Conservation (phyloP, 2,888 invertebrate genomes). For the Nomada lathburiana region DNA sequence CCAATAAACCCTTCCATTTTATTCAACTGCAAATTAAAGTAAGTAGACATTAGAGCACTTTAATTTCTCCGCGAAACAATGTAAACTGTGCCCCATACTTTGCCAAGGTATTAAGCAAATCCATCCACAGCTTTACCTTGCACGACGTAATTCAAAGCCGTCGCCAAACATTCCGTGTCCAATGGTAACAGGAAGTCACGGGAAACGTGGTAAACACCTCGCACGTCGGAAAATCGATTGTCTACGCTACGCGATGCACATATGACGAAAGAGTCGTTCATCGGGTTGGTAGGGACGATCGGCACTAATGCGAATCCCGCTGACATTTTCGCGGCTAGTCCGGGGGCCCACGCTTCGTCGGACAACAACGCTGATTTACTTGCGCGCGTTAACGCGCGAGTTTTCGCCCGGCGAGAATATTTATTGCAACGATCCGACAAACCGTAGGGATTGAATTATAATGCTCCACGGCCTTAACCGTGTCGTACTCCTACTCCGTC, state of each 20-base stretch:
- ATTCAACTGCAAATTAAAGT: no score
- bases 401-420: conserved; percentile 70
- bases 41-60: no score
- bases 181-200: neutral
- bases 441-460: conserved; percentile 68
- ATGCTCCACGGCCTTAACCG: conserved; percentile 49
- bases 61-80: no score
- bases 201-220: neutral
- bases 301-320: conserved; percentile 19
- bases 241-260: conserved; percentile 10
- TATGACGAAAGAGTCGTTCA: conserved; percentile 40
- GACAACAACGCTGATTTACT: conserved; percentile 71
- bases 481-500: conserved; percentile 6
- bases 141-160: neutral
- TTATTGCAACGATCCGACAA: conserved; percentile 60
- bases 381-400: conserved; percentile 71
- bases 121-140: neutral
- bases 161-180: neutral
- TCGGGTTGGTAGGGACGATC: conserved; percentile 20
- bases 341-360: conserved; percentile 43
- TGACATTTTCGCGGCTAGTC: conserved; percentile 26
- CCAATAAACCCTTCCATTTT: no score
- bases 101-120: neutral
- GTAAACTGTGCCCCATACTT: no score
- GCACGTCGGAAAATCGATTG: conserved; percentile 29